phyloP scores from a whole-genome alignment of 2,797 vertebrate species.

The Otus scops region DNA sequence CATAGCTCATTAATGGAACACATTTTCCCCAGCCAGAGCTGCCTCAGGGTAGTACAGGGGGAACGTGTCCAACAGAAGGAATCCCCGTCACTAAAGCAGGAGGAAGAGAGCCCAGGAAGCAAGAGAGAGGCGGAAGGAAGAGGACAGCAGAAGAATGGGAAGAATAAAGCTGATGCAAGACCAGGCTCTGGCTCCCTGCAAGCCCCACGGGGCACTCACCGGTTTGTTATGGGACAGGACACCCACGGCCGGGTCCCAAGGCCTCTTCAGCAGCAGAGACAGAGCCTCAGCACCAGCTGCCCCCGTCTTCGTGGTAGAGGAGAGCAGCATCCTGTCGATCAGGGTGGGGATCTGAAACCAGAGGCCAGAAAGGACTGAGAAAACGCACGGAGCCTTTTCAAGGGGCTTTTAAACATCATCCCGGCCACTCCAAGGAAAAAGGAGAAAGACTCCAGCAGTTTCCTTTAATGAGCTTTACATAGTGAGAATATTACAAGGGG shows the following conservation, averaged over 20 bases:
- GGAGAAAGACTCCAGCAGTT: neutral
- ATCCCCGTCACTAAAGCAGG: neutral
- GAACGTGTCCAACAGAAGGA: neutral
- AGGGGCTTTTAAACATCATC: too few relatives aligned
- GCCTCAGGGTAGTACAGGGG: accelerated
- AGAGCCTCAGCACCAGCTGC: constrained; percentile 92
- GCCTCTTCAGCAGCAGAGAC: constrained; percentile 92
- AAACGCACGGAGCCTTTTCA: neutral
- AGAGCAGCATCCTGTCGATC: constrained; percentile 94
- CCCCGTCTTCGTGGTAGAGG: constrained; percentile 86
- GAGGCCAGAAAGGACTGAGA: neutral
- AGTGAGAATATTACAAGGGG: accelerated
- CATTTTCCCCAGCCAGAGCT: neutral
- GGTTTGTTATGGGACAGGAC: constrained; percentile 98
- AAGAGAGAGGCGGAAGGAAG: neutral
- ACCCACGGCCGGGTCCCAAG: constrained; percentile 96
- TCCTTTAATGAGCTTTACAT: accelerated
- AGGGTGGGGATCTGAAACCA: constrained; percentile 87
- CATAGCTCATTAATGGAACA: accelerated
- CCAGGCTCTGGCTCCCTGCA: accelerated
- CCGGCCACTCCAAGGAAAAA: neutral
- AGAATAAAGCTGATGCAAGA: accelerated
- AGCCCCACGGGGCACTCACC: constrained; percentile 70
- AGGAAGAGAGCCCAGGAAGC: neutral
- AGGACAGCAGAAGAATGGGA: neutral